Percentiles rank a stretch among this genome's conserved stretches.
phyloP scores from a whole-genome alignment of 2,113 vertebrate genomes.

The Ptyas mucosa region DNA sequence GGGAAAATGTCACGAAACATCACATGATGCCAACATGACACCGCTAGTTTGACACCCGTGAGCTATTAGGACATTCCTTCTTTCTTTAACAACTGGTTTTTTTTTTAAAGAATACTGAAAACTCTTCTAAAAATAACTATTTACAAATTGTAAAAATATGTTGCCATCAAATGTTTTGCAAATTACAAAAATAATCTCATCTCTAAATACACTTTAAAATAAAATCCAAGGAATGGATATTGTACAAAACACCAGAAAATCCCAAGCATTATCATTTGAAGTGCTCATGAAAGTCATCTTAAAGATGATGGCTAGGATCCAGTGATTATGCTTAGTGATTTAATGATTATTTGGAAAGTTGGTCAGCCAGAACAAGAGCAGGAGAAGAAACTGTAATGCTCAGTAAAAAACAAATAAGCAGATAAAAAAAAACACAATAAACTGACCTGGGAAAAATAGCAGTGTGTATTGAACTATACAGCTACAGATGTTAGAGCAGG shows the following conservation, averaged over 20 bases:
- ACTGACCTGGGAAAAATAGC: background rate
- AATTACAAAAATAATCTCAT: background rate
- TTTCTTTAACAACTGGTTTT: conserved; percentile 40
- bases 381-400: background rate
- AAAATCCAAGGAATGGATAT: background rate
- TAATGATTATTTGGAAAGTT: background rate
- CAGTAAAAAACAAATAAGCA: background rate
- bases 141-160: background rate
- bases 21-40: no score
- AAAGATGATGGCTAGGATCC: background rate
- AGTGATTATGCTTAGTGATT: background rate
- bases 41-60: no score
- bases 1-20: no score
- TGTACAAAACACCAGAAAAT: background rate
- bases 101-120: background rate
- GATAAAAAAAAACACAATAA: background rate
- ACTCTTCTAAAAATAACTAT: background rate
- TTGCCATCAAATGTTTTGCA: background rate
- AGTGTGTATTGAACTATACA: background rate
- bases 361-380: background rate
- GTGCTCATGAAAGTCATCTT: background rate
- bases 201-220: background rate
- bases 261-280: background rate
- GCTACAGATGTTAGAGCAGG: background rate
- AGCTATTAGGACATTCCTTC: conserved; percentile 41